Evolutionary conservation across 1,140 invertebrate genomes (phyloP), one percentile per base, ranked within the genome.

Genomic region (Chelonus insularis): DNA sequence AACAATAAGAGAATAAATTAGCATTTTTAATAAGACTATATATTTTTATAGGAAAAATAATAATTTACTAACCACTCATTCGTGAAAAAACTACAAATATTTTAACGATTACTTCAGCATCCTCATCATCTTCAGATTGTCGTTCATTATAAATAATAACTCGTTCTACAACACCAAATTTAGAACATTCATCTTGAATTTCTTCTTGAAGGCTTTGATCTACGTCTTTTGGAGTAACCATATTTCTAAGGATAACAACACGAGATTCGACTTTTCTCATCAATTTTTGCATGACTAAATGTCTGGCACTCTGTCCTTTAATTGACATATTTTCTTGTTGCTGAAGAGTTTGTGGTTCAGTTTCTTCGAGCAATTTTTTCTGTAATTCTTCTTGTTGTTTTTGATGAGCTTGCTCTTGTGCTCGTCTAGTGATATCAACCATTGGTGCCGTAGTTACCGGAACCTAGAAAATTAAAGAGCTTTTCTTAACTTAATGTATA

Each of bases 121-220:
- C 88, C 50, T 87, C 86, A 32, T 87, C 86, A 64, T 97, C 94
- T 78, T 96, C 95, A 9, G 89, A 91, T 80, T 98, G 96, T 68
- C 89, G 89, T 82, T 99, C 96, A 76, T 99, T 96, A 79, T 98
- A 98, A 77, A 99, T 99, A 64, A 98, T 96, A 12, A 99, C 96
- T 39, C 93, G 83, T 68, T 93, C 90, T 11, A 98, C 95, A 47
- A 82, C 83, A n/a, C n/a, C 95, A 82, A 88, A 94, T 84, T 95
- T 95, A 60, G 87, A 88, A 78, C 95, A 99, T 82, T 99, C 97
- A 68, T 98, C 97, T 68, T 95, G 94, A 64, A 99, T 98, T 84
- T 99, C 98, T 73, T 94, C 94, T 78, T 99, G 94, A 51, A 99
- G 82, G 61, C 90, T 91, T 73, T 98, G 95, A 78, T 99, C 97